phyloP scores from a whole-genome alignment of 2,888 invertebrate species.

The Calliphora vomitoria region DNA sequence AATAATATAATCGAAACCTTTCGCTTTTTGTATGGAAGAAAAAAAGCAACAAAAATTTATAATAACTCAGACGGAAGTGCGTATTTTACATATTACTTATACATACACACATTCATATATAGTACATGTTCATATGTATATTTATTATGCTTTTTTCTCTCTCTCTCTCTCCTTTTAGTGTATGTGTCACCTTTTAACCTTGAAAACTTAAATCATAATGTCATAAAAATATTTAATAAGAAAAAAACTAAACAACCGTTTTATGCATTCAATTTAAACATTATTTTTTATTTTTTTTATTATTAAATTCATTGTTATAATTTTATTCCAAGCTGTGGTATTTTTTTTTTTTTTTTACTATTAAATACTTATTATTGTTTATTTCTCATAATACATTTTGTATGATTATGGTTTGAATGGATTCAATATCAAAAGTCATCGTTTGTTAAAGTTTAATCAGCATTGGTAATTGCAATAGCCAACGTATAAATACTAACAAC shows the following conservation, averaged over 20 bases:
- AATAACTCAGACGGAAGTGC: slow-evolving; percentile 67
- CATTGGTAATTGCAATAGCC: slow-evolving; percentile 67
- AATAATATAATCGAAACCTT: slow-evolving; percentile 43
- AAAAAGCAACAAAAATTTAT: slow-evolving; percentile 6
- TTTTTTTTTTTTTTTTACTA: slow-evolving; percentile 21
- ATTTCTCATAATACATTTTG: slow-evolving; percentile 54
- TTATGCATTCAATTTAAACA: slow-evolving; percentile 56
- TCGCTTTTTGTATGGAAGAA: slow-evolving; percentile 53
- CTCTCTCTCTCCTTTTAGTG: not conserved
- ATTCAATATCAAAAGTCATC: slow-evolving; percentile 77
- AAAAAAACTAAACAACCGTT: slow-evolving; percentile 26
- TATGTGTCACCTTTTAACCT: slow-evolving; percentile 66
- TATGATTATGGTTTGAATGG: slow-evolving; percentile 40
- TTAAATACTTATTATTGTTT: slow-evolving; percentile 4
- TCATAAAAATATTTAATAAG: slow-evolving; percentile 3
- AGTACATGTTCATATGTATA: not conserved
- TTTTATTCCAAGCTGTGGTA: not conserved
- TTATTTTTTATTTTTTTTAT: not conserved
- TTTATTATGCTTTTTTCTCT: not conserved
- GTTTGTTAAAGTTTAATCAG: slow-evolving; percentile 75
- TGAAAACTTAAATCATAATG: slow-evolving; percentile 52
- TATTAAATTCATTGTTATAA: slow-evolving; percentile 54
- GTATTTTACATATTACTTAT: slow-evolving; percentile 44
- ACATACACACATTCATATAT: not conserved
- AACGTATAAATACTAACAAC: slow-evolving; percentile 47